These are phyloP conservation scores for Cyphotilapia sp. DNA, from an alignment of 2,113 vertebrate species.

Conservation along the genomic window DNA sequence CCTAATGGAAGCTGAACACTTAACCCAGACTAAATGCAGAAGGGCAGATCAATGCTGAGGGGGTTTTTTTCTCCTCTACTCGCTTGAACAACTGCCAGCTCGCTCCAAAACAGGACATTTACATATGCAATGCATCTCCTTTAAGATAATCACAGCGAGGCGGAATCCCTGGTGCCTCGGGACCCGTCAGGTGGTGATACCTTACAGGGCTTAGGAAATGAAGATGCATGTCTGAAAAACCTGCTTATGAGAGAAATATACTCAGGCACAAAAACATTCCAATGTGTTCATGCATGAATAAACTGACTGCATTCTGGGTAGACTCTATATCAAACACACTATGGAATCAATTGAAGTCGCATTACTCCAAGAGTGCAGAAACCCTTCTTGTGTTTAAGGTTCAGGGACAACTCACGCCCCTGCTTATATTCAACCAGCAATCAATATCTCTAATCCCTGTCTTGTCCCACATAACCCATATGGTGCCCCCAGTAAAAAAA, in stretches of 20 bases:
- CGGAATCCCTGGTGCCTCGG: slow-evolving; percentile 21
- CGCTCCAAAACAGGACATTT: slow-evolving; percentile 33
- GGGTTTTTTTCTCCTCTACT: slow-evolving; percentile 39
- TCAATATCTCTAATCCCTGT: not conserved
- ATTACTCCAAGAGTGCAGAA: not conserved
- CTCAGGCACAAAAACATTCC: not conserved
- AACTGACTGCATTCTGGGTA: not conserved
- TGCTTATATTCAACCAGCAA: not conserved
- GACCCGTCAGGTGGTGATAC: slow-evolving; percentile 20
- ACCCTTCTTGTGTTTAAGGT: not conserved
- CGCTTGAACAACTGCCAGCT: slow-evolving; percentile 41
- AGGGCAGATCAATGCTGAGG: slow-evolving; percentile 77
- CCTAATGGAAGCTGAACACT: slow-evolving; percentile 83
- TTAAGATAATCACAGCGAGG: slow-evolving; percentile 58
- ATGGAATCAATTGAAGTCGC: not conserved
- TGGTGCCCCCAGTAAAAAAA: not conserved
- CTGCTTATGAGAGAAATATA: not conserved
- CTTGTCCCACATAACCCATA: not conserved
- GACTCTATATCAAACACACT: not conserved
- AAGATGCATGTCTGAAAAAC: slow-evolving; percentile 44
- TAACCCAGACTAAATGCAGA: slow-evolving; percentile 61
- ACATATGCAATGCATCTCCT: slow-evolving; percentile 57
- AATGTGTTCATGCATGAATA: not conserved
- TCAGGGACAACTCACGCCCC: not conserved
- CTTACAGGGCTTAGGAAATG: slow-evolving; percentile 30